Base-by-base conservation (phyloP, 2,113 vertebrate genomes). In the Empidonax traillii region DNA sequence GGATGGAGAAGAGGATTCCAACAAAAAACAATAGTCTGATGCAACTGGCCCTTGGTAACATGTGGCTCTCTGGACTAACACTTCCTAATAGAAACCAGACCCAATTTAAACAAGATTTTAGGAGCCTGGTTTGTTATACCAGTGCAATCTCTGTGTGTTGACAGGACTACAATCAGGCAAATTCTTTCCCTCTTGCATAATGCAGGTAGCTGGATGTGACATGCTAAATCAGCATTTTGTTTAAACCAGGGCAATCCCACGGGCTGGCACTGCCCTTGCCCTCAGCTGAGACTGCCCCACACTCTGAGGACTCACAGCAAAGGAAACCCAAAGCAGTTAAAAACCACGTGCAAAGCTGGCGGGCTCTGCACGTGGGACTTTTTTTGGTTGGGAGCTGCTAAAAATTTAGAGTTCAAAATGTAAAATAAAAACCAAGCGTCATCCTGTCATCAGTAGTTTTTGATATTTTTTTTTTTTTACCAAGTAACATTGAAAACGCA, bases 41-140 rank as follows among this genome's bases (percentile, higher is more conserved):
- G 94, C 88, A 95, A 96, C 52, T 9, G 2, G 90, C 83, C 86
- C 80, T 72, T 74, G 73, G 75, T 92, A 75, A 85, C 61, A 9
- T 96, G 94, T 86, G 86, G 83, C 80, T 92, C 86, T 55, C 22
- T 0, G 22, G 51, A 86, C 79, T 39, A 67, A 86, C 53, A 61
- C 39, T 84, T 66, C 90, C 86, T 95, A 96, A 96, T 80, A 75
- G 88, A 92, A 96, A 68, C 94, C 94, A 93, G 92, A 95, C 80
- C 47, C 88, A 84, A 90, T 76, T 96, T 82, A 65, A 95, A 87
- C 68, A 65, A 63, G 83, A 61, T 58, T 87, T 92, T 12, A 75
- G 92, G 35, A 94, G 76, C 71, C 68, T 92, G 20, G 75, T 83
- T 81, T 81, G 63, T 51, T 77, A 18, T 0, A 24, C 44, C 67